These are phyloP conservation scores for Kryptopterus vitreolus DNA, from an alignment of 2,797 vertebrate species.

Conservation along the genomic window DNA sequence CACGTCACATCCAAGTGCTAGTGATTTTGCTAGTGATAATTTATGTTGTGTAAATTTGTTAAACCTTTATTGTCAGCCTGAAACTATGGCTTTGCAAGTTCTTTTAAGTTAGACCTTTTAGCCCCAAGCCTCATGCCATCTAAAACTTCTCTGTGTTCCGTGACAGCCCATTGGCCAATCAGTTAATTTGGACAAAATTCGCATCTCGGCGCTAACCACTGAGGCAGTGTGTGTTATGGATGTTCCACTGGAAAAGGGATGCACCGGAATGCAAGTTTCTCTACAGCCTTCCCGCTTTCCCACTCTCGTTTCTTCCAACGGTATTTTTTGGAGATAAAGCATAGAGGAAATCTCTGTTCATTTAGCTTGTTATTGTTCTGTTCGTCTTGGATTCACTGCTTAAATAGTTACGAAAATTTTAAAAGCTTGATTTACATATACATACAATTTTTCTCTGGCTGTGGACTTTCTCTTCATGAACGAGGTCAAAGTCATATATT, in stretches of 20 bases:
- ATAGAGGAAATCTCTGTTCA: not conserved
- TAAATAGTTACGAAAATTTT: not conserved
- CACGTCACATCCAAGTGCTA: not conserved
- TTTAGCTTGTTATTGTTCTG: conserved; percentile 12
- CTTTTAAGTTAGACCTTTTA: not conserved
- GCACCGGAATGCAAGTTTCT: not conserved
- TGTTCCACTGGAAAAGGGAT: not conserved
- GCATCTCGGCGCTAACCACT: not conserved
- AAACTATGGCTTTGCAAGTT: too few relatives aligned
- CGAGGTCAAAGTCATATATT: not conserved
- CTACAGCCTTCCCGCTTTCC: not conserved
- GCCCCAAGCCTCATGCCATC: not conserved
- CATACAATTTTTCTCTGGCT: not conserved
- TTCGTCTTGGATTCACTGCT: not conserved
- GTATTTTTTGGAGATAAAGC: not conserved
- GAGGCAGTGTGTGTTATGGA: not conserved
- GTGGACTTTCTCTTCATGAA: not conserved
- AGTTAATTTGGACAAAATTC: not conserved
- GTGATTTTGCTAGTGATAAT: not conserved
- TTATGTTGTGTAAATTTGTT: not conserved
- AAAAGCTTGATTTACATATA: not conserved
- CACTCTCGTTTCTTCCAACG: not conserved
- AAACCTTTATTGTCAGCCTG: not conserved
- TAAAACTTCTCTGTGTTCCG: not conserved
- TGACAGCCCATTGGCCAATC: not conserved